A percentile compares a stretch with the other conserved stretches of the same genome.
These are phyloP conservation scores for Pseudolaguvia tuberculata DNA, from an alignment of 2,113 vertebrate genomes.

Conservation along the genomic window DNA sequence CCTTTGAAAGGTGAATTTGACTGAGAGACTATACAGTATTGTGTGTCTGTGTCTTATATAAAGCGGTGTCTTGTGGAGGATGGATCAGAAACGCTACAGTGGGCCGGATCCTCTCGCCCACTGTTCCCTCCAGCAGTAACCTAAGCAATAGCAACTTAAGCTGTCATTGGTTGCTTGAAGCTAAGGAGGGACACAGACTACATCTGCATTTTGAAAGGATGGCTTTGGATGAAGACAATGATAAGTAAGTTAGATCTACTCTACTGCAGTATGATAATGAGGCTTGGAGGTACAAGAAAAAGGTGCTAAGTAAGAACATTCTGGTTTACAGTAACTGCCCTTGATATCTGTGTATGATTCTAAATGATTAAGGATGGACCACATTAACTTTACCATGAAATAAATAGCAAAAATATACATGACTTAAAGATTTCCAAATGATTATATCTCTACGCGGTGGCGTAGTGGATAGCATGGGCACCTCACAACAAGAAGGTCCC, in stretches of 20 bases:
- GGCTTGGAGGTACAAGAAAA: no score
- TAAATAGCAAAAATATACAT: neutral
- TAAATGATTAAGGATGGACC: neutral
- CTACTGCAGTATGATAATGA: neutral
- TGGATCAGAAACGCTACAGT: slow-evolving; percentile 83
- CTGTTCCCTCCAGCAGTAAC: slow-evolving; percentile 69
- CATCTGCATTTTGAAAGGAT: slow-evolving; percentile 89
- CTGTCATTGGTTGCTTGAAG: slow-evolving; percentile 89
- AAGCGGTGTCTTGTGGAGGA: slow-evolving; percentile 81
- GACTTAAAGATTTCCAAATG: neutral
- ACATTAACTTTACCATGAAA: neutral
- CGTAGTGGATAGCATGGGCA: no score
- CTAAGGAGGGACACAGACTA: slow-evolving; percentile 80
- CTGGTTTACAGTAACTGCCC: neutral
- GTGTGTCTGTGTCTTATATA: neutral
- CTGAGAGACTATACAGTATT: neutral
- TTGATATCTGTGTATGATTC: neutral
- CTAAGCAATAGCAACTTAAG: slow-evolving; percentile 82
- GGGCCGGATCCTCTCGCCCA: slow-evolving; percentile 81
- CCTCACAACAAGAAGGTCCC: no score
- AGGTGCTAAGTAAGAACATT: neutral
- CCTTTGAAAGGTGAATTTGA: neutral
- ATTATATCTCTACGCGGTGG: no score
- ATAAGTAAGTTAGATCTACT: slow-evolving; percentile 68
- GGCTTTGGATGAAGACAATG: slow-evolving; percentile 84